Evolutionary conservation across 2,113 vertebrate genomes (phyloP), one percentile per base, ranked within the genome.

Genomic region (Cyanoderma ruficeps): DNA sequence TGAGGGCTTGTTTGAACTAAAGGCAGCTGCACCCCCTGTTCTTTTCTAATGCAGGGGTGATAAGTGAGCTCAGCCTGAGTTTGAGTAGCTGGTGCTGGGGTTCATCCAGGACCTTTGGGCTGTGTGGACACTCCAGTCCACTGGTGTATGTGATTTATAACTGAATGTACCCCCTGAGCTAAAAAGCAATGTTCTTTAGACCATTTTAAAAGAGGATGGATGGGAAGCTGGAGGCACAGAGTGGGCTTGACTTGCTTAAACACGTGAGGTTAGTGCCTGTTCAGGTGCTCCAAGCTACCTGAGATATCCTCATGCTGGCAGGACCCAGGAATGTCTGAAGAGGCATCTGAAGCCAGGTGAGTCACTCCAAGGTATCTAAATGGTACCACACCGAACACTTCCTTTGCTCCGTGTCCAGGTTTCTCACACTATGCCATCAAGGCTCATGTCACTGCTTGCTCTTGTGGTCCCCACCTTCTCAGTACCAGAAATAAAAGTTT

Each of bases 251-350:
- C 10, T 37, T 83, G 30, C 37, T 83, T 44, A 28, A 69, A n/a
- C 5, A 4, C 0, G 3, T 3, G 23, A 60, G 7, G 8, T 23
- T 24, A 3, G 12, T 47, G 60, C 12, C 24, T 61, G 19, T 8
- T 44, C 71, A 72, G 49, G 17, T 81, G 31, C 14, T n/a, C 20
- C 27, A 33, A 27, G 16, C 35, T 47, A 13, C 33, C 49, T 65
- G 71, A 69, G 63, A 9, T 24, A 23, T 24, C 35, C 19, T 37
- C 17, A 3, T 4, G 15, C 28, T 64, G 28, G 18, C 18, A 59
- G 27, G 39, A 82, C 33, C 52, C 55, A 59, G 31, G 8, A 64
- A 61, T 33, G 11, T 21, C 33, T 90, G 71, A 55, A 72, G 46
- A 89, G 35, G n/a, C 17, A 60, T 13, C 42, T 3, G 5, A 25